A percentile compares a stretch with the other conserved stretches of the same genome.
Conservation (phyloP, 2,113 vertebrate genomes). For the Astatotilapia flaviijosephi region DNA sequence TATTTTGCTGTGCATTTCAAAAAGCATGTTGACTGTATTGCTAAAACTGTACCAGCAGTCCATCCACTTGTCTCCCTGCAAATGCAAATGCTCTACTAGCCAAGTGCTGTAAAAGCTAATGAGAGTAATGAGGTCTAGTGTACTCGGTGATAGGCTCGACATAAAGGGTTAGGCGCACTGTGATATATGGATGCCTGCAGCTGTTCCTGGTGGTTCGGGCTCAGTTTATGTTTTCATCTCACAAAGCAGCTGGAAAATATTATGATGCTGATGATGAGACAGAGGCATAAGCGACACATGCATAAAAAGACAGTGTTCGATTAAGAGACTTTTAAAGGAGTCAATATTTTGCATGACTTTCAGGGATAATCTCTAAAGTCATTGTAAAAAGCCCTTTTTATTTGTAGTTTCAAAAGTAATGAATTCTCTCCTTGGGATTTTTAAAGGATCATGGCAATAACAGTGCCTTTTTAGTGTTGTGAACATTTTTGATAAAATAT, state of each 20-base stretch:
- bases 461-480: constrained; percentile 6
- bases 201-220: constrained; percentile 43
- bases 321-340: not conserved
- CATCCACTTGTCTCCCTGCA: constrained; percentile 18
- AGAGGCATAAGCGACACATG: not conserved
- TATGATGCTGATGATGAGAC: constrained; percentile 53
- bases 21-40: not conserved
- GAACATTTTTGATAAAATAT: not conserved
- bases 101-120: constrained; percentile 63
- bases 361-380: not conserved
- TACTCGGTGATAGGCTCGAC: constrained; percentile 47
- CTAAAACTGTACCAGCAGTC: constrained; percentile 1
- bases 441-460: not conserved
- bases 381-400: not conserved
- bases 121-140: constrained; percentile 58
- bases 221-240: constrained; percentile 55
- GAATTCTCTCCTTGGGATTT: not conserved
- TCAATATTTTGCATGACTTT: not conserved
- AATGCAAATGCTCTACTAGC: constrained; percentile 52
- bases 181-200: constrained; percentile 57
- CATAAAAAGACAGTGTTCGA: not conserved
- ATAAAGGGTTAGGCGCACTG: constrained; percentile 48
- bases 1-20: not conserved
- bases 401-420: not conserved
- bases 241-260: constrained; percentile 63